These are phyloP conservation scores for Paratrypauchen microcephalus DNA, from an alignment of 2,797 vertebrate genomes.

Conservation along the genomic window DNA sequence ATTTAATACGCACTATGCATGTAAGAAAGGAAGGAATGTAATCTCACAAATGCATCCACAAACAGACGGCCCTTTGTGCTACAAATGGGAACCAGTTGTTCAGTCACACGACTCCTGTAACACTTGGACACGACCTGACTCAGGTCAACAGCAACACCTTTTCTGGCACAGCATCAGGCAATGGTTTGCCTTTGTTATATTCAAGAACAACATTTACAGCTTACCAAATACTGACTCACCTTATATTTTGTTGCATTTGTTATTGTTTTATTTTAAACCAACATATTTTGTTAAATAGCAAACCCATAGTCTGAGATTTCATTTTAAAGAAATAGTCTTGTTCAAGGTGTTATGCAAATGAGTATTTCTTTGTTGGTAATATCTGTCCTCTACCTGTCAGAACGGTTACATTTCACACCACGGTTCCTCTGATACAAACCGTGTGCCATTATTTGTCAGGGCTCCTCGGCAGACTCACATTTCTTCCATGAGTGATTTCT, in stretches of 20 bases:
- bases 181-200: neutral
- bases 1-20: conserved; percentile 58
- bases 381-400: conserved; percentile 26
- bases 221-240: too few relatives aligned
- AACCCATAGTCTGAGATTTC: neutral
- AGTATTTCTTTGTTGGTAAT: conserved; percentile 26
- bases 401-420: conserved; percentile 51
- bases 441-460: conserved; percentile 52
- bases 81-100: conserved; percentile 69
- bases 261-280: neutral
- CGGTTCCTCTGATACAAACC: conserved; percentile 44
- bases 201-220: neutral
- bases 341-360: neutral
- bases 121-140: conserved; percentile 46
- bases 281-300: neutral
- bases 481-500: conserved; percentile 58
- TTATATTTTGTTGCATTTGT: neutral
- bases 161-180: neutral
- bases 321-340: neutral
- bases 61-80: conserved; percentile 60
- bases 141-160: neutral
- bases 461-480: conserved; percentile 42
- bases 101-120: conserved; percentile 37
- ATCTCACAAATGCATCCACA: conserved; percentile 60
- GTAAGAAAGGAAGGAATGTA: conserved; percentile 65